Evolutionary conservation across 1,140 invertebrate species (phyloP).

Genomic region (Diachasma alloeum): DNA sequence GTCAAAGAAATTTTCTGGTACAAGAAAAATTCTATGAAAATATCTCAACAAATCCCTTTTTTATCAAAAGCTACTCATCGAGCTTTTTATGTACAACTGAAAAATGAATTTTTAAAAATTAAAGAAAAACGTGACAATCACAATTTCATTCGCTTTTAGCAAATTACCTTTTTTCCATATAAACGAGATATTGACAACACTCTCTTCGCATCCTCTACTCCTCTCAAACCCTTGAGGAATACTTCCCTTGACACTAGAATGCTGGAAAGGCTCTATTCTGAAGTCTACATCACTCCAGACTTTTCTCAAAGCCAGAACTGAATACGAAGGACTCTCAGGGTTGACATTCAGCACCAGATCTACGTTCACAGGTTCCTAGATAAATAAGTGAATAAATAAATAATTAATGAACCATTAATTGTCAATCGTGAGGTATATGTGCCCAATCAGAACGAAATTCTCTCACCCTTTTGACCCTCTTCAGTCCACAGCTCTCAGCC

Average conservation of each 20-base stretch:
- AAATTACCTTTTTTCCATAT: conserved; percentile 81
- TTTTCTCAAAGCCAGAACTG: conserved; percentile 69
- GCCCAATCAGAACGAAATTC: no score
- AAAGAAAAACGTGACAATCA: no score
- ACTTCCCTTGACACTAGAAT: conserved; percentile 69
- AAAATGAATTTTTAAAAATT: no score
- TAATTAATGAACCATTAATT: no score
- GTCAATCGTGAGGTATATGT: no score
- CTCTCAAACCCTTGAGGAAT: not conserved
- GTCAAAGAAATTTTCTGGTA: no score
- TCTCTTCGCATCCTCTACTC: conserved; percentile 52
- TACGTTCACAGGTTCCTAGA: conserved; percentile 59
- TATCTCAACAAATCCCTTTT: no score
- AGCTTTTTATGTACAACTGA: no score
- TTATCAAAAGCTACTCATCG: no score
- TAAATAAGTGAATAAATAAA: not conserved
- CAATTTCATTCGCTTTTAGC: no score
- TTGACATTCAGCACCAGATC: conserved; percentile 77
- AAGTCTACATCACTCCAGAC: conserved; percentile 65
- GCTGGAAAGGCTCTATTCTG: conserved; percentile 59
- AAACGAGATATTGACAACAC: conserved; percentile 68
- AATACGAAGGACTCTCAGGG: conserved; percentile 74
- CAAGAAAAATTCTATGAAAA: no score
- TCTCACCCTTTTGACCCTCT: not conserved
- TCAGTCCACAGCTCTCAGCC: not conserved